Base-by-base conservation (phyloP, 2,888 invertebrate species). In the Teleogryllus oceanicus region DNA sequence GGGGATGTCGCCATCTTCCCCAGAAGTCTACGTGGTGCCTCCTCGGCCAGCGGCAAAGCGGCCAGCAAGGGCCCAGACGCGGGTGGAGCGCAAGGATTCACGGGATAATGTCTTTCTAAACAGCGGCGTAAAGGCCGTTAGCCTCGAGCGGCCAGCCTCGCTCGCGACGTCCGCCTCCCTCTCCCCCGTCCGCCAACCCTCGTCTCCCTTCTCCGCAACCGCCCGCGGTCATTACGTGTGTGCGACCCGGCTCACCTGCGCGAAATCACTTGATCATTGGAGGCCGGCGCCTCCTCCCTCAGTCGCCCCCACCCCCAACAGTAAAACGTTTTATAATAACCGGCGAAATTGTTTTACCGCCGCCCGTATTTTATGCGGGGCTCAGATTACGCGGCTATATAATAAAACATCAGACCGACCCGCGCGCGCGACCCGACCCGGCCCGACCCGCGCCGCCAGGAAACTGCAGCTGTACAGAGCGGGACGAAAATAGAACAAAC, bases 181-280 rank as follows among this genome's bases (percentile, higher is more conserved):
- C 50, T 50, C 18, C 0, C 77, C 77, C 18, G 50, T 11, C 21
- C 24, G 24, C 18, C 37, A 8, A 37, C 37, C 37, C 37, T 37
- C 37, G 37, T 37, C 51, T 20, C 49, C 51, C 78, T n/a, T 51
- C 49, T 2, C 5, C 77, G 11, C 18, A 16, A 5, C 49, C 77
- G 13, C 77, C 18, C 16, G 11, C 16, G 62, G 62, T n/a, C 62
- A 62, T 62, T 62, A 62, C 62, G 62, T 62, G 62, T 18, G n/a
- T 62, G 62, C n/a, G 62, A 62, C n/a, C 62, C 62, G n/a, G 62
- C n/a, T 62, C 62, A 62, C 62, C n/a, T 62, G 62, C 62, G n/a
- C 62, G 62, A 62, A 62, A 62, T 62, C 62, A 62, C 62, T 62
- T 62, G 62, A 62, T 62, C 62, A 62, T 62, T 62, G 62, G 16